phyloP scores from a whole-genome alignment of 2,888 invertebrate species.

The Geotrupes spiniger region DNA sequence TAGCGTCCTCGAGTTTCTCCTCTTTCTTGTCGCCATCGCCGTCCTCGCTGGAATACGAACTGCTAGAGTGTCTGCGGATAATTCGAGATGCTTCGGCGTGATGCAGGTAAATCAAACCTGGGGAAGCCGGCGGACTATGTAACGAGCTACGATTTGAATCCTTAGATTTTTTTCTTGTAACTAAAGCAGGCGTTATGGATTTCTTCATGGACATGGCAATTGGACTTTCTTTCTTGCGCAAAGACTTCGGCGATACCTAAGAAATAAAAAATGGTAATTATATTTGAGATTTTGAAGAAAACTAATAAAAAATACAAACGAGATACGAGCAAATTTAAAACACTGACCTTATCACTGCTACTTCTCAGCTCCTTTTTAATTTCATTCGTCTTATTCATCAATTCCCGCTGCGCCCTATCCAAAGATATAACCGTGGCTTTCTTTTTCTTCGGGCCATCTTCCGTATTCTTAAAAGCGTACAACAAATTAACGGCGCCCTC shows the following conservation, averaged over 20 bases:
- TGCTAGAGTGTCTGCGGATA: slow-evolving; percentile 78
- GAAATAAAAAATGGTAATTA: too few relatives aligned
- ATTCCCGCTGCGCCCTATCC: slow-evolving; percentile 42
- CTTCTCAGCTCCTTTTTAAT: slow-evolving; percentile 45
- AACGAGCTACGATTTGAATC: slow-evolving; percentile 45
- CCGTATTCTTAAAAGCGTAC: slow-evolving; percentile 66
- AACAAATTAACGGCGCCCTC: slow-evolving; percentile 86
- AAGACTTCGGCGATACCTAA: slow-evolving; percentile 45
- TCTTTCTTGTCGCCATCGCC: slow-evolving; percentile 21
- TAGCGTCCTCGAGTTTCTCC: slow-evolving; percentile 4
- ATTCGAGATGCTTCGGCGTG: slow-evolving; percentile 74
- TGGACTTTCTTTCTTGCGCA: slow-evolving; percentile 51
- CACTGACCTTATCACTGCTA: slow-evolving; percentile 31
- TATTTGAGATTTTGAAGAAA: slow-evolving; percentile 31
- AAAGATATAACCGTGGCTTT: slow-evolving; percentile 38
- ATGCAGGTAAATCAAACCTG: slow-evolving; percentile 59
- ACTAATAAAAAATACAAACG: too few relatives aligned
- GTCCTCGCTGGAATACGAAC: slow-evolving; percentile 64
- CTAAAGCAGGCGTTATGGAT: slow-evolving; percentile 21
- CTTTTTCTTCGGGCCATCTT: slow-evolving; percentile 39
- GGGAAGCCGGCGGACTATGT: slow-evolving; percentile 55
- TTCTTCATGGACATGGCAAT: slow-evolving; percentile 28
- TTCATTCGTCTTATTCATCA: slow-evolving; percentile 44
- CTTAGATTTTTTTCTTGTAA: slow-evolving; percentile 46
- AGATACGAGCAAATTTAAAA: too few relatives aligned